Evolutionary conservation across 92 coral and sea anemone genomes (phyloP).

Genomic region (Epizoanthus illoricatus): DNA sequence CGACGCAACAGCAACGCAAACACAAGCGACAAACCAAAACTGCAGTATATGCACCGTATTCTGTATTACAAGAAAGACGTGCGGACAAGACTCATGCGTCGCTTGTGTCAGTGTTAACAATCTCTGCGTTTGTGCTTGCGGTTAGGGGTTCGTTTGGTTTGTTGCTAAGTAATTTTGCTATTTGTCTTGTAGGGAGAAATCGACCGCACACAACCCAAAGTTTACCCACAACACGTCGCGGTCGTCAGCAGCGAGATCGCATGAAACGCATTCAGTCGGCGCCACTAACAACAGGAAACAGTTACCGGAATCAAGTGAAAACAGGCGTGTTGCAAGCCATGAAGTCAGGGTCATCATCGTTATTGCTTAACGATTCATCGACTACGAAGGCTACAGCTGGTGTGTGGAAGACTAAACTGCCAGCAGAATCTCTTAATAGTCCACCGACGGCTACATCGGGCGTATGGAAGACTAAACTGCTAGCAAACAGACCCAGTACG

Average conservation of each 20-base stretch:
- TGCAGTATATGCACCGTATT: too few relatives aligned
- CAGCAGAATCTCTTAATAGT: slow-evolving; percentile 14
- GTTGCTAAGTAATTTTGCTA: neutral
- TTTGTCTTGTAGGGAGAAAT: slow-evolving; percentile 57
- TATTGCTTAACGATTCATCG: slow-evolving; percentile 4
- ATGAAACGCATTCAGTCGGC: slow-evolving; percentile 79
- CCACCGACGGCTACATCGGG: slow-evolving; percentile 55
- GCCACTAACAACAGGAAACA: slow-evolving; percentile 50
- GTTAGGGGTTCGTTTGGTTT: too few relatives aligned
- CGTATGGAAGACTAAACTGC: slow-evolving; percentile 56
- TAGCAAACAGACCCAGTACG: slow-evolving; percentile 16
- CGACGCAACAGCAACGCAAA: too few relatives aligned
- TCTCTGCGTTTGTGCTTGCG: too few relatives aligned
- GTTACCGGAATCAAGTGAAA: slow-evolving; percentile 75
- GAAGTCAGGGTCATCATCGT: slow-evolving; percentile 46
- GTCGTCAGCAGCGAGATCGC: slow-evolving; percentile 45
- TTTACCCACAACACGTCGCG: slow-evolving; percentile 60
- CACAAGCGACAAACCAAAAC: too few relatives aligned
- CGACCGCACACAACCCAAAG: slow-evolving; percentile 94
- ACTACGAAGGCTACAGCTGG: slow-evolving; percentile 62
- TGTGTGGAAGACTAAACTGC: slow-evolving; percentile 61
- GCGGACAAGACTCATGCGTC: too few relatives aligned
- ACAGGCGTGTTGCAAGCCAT: slow-evolving; percentile 63
- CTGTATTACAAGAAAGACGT: too few relatives aligned
- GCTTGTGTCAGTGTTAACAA: too few relatives aligned